phyloP scores from a whole-genome alignment of 2,797 vertebrate genomes.

The Melanotaenia parkinsoni region DNA sequence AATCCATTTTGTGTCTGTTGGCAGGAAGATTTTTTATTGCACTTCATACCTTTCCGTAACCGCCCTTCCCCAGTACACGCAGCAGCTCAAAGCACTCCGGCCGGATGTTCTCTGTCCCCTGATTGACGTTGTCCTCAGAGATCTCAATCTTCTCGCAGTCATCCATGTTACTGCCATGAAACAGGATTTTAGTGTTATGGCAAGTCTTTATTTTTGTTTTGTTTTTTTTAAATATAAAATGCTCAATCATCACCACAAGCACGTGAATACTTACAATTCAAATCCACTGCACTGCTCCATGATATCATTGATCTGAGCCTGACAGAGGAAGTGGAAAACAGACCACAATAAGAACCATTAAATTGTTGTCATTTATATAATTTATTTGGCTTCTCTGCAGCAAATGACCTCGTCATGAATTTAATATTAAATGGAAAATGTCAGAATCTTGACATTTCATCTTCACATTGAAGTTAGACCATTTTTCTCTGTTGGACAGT shows the following conservation, averaged over 20 bases:
- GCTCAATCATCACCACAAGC: background rate
- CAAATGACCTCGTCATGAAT: background rate
- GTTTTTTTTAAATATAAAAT: background rate
- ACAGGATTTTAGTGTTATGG: conserved; percentile 9
- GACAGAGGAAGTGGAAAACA: conserved; percentile 30
- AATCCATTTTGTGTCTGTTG: background rate
- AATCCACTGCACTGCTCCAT: conserved; percentile 98
- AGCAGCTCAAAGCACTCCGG: conserved; percentile 97
- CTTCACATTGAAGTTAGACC: background rate
- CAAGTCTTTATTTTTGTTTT: background rate
- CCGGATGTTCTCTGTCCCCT: conserved; percentile 95
- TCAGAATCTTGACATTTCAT: background rate
- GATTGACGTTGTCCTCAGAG: conserved; percentile 97
- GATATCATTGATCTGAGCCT: conserved; percentile 92
- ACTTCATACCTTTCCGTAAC: conserved; percentile 93
- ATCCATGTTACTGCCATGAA: conserved; percentile 90
- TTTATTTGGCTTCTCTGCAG: background rate
- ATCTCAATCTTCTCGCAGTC: conserved; percentile 99
- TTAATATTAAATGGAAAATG: background rate
- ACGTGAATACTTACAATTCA: conserved; percentile 91
- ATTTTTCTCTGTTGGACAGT: background rate
- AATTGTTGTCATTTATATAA: background rate
- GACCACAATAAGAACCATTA: background rate
- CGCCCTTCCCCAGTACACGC: conserved; percentile 96
- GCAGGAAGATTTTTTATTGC: background rate